Conservation (phyloP, 2,113 vertebrate genomes). For the Lasiurus borealis region DNA sequence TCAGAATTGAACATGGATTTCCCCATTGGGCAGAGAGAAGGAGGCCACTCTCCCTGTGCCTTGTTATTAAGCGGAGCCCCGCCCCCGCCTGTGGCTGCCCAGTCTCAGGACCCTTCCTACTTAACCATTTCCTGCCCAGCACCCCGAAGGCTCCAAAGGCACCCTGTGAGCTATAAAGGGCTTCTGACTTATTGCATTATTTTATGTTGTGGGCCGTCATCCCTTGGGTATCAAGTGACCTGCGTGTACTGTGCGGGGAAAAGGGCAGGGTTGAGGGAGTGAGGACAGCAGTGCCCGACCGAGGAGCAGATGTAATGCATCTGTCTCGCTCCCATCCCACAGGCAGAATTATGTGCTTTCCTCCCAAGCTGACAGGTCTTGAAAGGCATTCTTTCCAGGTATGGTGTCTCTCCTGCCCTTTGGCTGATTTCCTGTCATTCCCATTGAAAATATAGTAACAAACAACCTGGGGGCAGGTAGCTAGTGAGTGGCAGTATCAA, state of each 20-base stretch:
- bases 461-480: background rate
- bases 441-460: background rate
- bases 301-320: too few relatives aligned
- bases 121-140: conserved; percentile 57
- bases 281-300: background rate
- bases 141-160: background rate
- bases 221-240: background rate
- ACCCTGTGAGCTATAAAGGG: background rate
- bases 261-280: background rate
- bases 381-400: background rate
- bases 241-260: background rate
- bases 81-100: background rate
- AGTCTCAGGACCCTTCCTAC: background rate
- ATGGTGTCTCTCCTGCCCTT: background rate
- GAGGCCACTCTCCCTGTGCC: conserved; percentile 32
- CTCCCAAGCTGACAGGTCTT: background rate
- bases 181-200: background rate
- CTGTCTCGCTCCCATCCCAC: background rate
- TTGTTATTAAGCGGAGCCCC: background rate
- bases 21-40: conserved; percentile 49
- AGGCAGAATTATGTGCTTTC: background rate
- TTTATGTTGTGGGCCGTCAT: background rate
- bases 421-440: background rate
- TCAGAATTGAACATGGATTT: conserved; percentile 77
- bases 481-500: background rate